Base-by-base conservation (phyloP, 2,797 vertebrate species). In the Etheostoma nigrum region DNA sequence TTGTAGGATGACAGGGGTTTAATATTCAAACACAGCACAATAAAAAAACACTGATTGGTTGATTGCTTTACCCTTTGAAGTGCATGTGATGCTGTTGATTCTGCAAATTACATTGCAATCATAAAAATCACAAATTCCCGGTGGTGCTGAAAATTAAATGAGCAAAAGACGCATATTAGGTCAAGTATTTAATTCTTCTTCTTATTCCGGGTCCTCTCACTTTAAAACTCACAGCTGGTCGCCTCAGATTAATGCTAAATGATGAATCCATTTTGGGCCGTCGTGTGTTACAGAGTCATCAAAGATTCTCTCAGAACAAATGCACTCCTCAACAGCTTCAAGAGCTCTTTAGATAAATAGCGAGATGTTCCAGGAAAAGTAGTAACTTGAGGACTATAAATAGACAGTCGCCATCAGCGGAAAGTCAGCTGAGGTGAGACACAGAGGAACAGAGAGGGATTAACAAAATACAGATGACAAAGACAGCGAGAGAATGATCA, bases 281-380 rank as follows among this genome's bases (percentile, higher is more conserved):
- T 67, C 16, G 53, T 59, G 63, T 77, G 67, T 88, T 85, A 81
- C 61, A 73, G 60, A 89, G 85, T 90, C 91, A 89, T 94, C 81
- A 91, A 91, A 93, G 83, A 92, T 90, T 87, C 89, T 76, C 85
- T 92, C 74, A 96, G 93, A 97, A 96, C 18, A 96, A 96, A 95
- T 95, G 94, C 86, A 89, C 95, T 81, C 95, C 95, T 95, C 95
- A 95, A 94, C 94, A 85, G 81, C 89, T 89, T 91, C 83, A 86
- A 90, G 88, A 88, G 83, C 89, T 82, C 84, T 90, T 90, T 82
- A 88, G 90, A 92, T 92, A 91, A 93, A 92, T 82, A 84, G 67
- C 12, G 62, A 88, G 86, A 90, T 82, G 80, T 91, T 92, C 85
- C 78, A 77, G 88, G 81, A 84, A 89, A 90, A 88, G 82, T 84